Evolutionary conservation across 2,113 vertebrate species (phyloP).

Genomic region (Trogon melanurus): DNA sequence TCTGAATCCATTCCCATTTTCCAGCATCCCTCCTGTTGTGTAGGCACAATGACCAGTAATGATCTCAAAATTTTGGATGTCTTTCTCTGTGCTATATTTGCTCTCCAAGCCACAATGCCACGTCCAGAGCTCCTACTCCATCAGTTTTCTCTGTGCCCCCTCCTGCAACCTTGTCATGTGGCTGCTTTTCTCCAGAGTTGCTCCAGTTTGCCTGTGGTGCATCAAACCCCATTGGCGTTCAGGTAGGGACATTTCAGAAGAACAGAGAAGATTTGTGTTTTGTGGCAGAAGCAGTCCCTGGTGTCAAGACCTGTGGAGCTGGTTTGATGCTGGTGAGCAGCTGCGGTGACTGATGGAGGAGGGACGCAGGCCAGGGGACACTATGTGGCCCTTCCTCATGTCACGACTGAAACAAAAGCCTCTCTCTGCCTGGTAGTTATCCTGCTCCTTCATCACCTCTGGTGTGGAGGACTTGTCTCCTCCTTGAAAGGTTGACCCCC

Average conservation of each 20-base stretch:
- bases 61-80: not conserved
- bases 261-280: not conserved
- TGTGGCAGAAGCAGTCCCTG: not conserved
- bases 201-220: rapidly evolving
- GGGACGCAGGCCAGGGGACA: too few relatives aligned
- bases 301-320: not conserved
- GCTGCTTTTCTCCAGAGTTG: not conserved
- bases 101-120: not conserved
- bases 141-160: not conserved
- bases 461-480: not conserved
- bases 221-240: rapidly evolving
- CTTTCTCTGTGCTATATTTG: not conserved
- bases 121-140: not conserved
- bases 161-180: not conserved
- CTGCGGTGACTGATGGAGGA: not conserved
- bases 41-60: not conserved
- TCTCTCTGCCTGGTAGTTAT: not conserved
- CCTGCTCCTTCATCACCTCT: not conserved
- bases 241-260: not conserved
- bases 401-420: not conserved
- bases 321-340: not conserved
- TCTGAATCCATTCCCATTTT: not conserved
- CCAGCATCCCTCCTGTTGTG: not conserved
- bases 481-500: not conserved
- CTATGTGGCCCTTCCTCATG: rapidly evolving